Base-by-base conservation (phyloP, 2,797 vertebrate species). In the Scleropages formosus region DNA sequence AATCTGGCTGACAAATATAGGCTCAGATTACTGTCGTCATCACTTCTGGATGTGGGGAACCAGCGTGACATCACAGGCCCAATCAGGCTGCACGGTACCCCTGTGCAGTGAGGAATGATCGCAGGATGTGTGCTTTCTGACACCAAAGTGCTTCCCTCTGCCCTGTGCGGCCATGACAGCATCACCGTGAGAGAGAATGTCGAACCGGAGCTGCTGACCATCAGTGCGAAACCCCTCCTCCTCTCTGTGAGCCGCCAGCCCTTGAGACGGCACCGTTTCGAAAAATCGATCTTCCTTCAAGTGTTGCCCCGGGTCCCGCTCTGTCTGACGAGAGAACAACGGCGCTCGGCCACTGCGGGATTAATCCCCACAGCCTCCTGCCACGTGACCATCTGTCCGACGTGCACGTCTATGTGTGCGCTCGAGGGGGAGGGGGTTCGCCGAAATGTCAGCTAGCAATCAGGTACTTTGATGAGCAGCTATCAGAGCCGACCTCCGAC, bases 401-500 rank as follows among this genome's bases (percentile, higher is more conserved):
- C 39, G 31, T 39, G 31, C 31, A 39, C 6, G 31, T 31, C n/a
- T n/a, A 9, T 72, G 44, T 27, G 49, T 6, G 31, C 31, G 6
- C 6, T 6, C 31, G 31, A 27, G 62, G 6, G 66, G 18, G 66
- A 75, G 76, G 31, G 47, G 59, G 63, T 22, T 72, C 68, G 65
- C 58, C 20, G 51, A 87, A 85, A 87, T 86, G 85, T 80, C 83
- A 85, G 26, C 47, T 74, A 65, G 77, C 46, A 22, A 76, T 27
- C 31, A 70, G 73, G 8, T 4, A 16, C 78, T 85, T 79, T 86
- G 81, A 87, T 81, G 75, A 46, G 56, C 22, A 46, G 67, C 81
- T 79, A 81, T 83, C 84, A 84, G 78, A 80, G 77, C 49, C n/a
- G 66, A 73, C 78, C 85, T 87, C 76, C 79, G 80, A 75, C 82